phyloP scores from a whole-genome alignment of 2,797 vertebrate species.

The Epinephelus coioides region DNA sequence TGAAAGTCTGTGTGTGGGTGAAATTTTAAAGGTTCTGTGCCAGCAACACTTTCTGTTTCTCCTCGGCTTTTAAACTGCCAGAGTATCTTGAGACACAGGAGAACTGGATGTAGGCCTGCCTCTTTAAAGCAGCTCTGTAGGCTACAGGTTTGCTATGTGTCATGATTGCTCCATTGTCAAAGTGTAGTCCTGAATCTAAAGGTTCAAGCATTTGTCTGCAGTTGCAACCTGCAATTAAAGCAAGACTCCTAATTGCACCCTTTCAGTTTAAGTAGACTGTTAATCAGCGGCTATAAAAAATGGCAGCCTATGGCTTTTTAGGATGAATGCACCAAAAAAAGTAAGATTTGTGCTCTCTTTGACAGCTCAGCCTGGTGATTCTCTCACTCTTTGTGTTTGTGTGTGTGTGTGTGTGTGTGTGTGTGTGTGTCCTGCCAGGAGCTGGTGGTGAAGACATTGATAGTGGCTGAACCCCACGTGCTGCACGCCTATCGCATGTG shows the following conservation, averaged over 20 bases:
- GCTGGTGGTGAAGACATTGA: conserved; percentile 97
- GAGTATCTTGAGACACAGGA: conserved; percentile 4
- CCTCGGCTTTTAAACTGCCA: conserved; percentile 17
- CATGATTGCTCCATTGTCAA: conserved; percentile 20
- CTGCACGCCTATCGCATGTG: conserved; percentile 99
- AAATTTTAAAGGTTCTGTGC: conserved; percentile 39
- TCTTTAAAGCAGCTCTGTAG: conserved; percentile 7
- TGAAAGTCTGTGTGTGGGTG: conserved; percentile 44
- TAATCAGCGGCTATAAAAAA: conserved; percentile 35
- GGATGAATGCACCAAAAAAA: conserved; percentile 15
- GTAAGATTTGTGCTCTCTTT: conserved; percentile 5
- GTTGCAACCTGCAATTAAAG: conserved; percentile 28
- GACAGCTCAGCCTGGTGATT: conserved; percentile 26
- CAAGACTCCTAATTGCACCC: conserved; percentile 11
- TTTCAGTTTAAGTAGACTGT: conserved; percentile 33
- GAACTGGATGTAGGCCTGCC: background rate
- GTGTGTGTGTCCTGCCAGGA: conserved; percentile 84
- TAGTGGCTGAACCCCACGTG: conserved; percentile 97
- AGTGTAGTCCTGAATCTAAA: conserved; percentile 25
- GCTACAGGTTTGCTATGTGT: conserved; percentile 3
- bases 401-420: too few species aligned
- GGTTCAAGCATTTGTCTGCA: conserved; percentile 19
- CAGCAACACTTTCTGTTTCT: conserved; percentile 38
- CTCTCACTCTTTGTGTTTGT: conserved; percentile 32
- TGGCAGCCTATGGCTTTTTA: background rate